A percentile compares a stretch with the other conserved stretches of the same genome.
These are phyloP conservation scores for Heliconius hortense DNA, from an alignment of 2,888 invertebrate species.

Conservation along the genomic window DNA sequence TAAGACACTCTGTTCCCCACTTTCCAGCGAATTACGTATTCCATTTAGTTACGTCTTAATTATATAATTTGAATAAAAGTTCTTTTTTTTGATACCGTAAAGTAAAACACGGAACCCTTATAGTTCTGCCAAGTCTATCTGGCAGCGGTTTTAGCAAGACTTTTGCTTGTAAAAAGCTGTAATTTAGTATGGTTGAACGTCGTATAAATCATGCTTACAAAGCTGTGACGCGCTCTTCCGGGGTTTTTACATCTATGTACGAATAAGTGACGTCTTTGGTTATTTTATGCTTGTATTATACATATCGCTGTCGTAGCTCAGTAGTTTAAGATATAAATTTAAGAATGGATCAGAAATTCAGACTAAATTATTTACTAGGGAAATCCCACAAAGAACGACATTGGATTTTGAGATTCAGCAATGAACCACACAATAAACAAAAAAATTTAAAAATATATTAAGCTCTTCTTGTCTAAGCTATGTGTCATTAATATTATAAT, in stretches of 20 bases:
- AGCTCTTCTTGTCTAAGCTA: too few species aligned
- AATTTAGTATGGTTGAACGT: conserved; percentile 1
- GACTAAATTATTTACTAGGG: background rate
- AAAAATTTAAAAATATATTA: too few species aligned
- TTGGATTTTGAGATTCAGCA: too few species aligned
- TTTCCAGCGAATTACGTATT: too few species aligned
- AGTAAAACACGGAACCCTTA: background rate
- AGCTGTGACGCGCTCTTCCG: conserved; percentile 3
- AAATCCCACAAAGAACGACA: too few species aligned
- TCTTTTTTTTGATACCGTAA: background rate
- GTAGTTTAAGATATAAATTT: background rate
- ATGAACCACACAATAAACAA: too few species aligned
- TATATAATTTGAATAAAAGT: background rate
- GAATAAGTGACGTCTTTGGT: background rate
- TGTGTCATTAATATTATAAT: too few species aligned
- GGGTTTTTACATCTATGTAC: background rate
- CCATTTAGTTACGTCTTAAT: too few species aligned
- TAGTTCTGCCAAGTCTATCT: conserved; percentile 2
- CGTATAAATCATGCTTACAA: conserved; percentile 7
- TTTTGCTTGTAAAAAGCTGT: conserved; percentile 9
- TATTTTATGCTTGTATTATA: background rate
- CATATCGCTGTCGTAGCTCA: background rate
- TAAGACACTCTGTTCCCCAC: too few species aligned
- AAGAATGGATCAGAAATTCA: too few species aligned
- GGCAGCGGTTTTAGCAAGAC: conserved; percentile 3